phyloP scores from a whole-genome alignment of 2,113 vertebrate species.

The Colossoma macropomum region DNA sequence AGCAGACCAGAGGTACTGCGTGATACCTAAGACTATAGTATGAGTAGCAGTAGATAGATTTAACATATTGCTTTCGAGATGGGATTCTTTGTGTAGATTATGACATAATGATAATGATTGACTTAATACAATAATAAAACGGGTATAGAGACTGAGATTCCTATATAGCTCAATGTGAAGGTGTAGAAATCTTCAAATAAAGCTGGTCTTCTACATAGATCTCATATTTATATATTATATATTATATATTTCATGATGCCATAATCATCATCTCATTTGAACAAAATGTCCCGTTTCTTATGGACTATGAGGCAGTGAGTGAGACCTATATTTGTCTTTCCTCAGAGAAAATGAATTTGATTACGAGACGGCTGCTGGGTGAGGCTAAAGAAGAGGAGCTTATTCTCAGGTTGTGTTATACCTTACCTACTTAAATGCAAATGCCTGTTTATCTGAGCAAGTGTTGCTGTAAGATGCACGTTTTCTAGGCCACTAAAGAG shows the following conservation, averaged over 20 bases:
- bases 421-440: background rate
- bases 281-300: too few species aligned
- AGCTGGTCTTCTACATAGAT: background rate
- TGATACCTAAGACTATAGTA: background rate
- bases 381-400: conserved; percentile 85
- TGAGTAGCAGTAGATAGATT: background rate
- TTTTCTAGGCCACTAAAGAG: background rate
- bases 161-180: background rate
- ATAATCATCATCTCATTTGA: too few species aligned
- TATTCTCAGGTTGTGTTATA: conserved; percentile 77
- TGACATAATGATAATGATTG: too few species aligned
- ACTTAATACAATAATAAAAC: background rate
- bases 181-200: background rate
- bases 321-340: conserved; percentile 34
- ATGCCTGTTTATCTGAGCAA: background rate
- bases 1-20: conserved; percentile 86
- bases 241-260: too few species aligned
- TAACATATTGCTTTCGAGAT: too few species aligned
- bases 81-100: too few species aligned
- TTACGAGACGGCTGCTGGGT: conserved; percentile 86
- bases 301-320: background rate
- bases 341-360: conserved; percentile 87
- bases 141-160: background rate
- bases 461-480: background rate
- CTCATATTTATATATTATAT: background rate